Percentiles rank a stretch among this genome's conserved stretches.
phyloP scores from a whole-genome alignment of 2,888 invertebrate genomes.

The Erannis defoliaria region DNA sequence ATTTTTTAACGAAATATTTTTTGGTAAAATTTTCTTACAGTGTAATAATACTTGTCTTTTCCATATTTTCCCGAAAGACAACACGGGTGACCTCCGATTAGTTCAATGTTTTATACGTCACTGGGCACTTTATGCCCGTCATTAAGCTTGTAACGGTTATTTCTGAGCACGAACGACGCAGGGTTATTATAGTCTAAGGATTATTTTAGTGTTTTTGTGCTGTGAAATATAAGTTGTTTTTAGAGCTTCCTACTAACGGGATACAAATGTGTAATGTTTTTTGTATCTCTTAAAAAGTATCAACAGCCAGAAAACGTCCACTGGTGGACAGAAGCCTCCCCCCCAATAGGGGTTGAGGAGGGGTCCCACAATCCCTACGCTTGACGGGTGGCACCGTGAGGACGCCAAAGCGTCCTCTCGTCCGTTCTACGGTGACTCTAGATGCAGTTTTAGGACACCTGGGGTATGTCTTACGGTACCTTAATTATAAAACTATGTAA shows the following conservation, averaged over 20 bases:
- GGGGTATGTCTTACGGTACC: too few species aligned
- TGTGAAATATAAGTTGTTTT: neutral
- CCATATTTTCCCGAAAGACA: conserved; percentile 57
- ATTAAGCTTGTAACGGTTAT: conserved; percentile 77
- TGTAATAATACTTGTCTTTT: conserved; percentile 14
- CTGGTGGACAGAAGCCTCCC: too few species aligned
- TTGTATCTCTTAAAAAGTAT: too few species aligned
- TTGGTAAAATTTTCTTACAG: neutral
- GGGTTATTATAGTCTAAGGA: conserved; percentile 10
- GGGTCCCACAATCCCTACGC: too few species aligned
- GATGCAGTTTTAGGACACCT: too few species aligned
- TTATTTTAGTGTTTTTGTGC: conserved; percentile 3
- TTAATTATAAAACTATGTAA: too few species aligned
- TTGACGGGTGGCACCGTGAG: too few species aligned
- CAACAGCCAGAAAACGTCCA: too few species aligned
- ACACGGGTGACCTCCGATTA: conserved; percentile 69
- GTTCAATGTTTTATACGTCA: conserved; percentile 77
- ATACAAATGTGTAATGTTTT: too few species aligned
- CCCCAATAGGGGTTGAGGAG: too few species aligned
- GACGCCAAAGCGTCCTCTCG: too few species aligned
- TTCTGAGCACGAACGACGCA: conserved; percentile 50
- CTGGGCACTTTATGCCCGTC: conserved; percentile 71
- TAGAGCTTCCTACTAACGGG: neutral
- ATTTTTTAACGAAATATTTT: neutral
- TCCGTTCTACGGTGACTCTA: too few species aligned